A percentile compares a stretch with the other conserved stretches of the same genome.
phyloP scores from a whole-genome alignment of 2,113 vertebrate genomes.

The Prolemur simus region DNA sequence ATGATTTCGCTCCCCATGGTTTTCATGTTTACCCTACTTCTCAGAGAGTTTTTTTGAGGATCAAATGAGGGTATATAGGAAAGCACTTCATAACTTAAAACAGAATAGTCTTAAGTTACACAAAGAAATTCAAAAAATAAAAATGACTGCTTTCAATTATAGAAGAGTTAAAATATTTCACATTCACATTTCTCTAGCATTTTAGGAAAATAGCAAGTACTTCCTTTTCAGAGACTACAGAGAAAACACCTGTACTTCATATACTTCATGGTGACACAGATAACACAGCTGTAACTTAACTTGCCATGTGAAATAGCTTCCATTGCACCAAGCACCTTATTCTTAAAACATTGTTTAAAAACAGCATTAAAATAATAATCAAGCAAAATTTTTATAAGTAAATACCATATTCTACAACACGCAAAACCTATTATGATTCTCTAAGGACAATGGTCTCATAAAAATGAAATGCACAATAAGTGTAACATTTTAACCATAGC shows the following conservation, averaged over 20 bases:
- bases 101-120: background rate
- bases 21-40: background rate
- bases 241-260: constrained; percentile 60
- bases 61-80: background rate
- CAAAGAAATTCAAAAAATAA: background rate
- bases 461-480: background rate
- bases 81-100: background rate
- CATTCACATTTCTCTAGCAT: background rate
- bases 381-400: background rate
- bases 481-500: background rate
- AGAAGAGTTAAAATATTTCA: constrained; percentile 45
- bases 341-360: background rate
- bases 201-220: constrained; percentile 26
- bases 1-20: background rate
- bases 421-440: background rate
- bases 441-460: background rate
- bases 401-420: background rate
- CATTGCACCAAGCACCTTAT: background rate
- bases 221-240: constrained; percentile 8
- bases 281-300: constrained; percentile 49
- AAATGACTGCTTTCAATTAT: constrained; percentile 18
- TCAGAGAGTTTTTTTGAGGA: background rate
- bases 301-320: background rate
- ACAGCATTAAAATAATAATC: background rate
- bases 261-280: constrained; percentile 28